Base-by-base conservation (phyloP, 2,113 vertebrate species). In the Ageneiosus marmoratus region DNA sequence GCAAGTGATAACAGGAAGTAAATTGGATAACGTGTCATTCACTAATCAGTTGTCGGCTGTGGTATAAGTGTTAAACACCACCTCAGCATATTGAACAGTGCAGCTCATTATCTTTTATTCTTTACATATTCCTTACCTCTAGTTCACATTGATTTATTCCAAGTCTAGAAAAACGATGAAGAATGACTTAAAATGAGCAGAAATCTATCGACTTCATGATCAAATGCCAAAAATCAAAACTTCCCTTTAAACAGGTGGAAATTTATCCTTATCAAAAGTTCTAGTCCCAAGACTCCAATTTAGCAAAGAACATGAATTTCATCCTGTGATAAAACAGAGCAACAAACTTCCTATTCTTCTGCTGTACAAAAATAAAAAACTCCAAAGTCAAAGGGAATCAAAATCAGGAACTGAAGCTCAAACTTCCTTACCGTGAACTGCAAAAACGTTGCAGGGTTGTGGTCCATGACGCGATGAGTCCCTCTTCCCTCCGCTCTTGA, bases 391-490 rank as follows among this genome's bases (percentile, higher is more conserved):
- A 51, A 80, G 58, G 22, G 34, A 29, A 37, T 20, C 1, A 18
- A 34, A 70, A 84, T 2, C 12, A 81, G 51, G 50, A 67, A 76
- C 27, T 41, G n/a, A 56, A 50, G 12, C 10, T 2, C 10, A 50
- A 22, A 44, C 51, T 37, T 76, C 92, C 96, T 97, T 95, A 99
- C 97, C 98, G 0, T 99, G 98, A 75, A 97, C 96, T 13, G 95
- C 94, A 2, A 99, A 99, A 58, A 99, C 96, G 0, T 99, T 99
- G 84, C 95, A 97, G 90, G 94, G 96, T 0, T 94, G 95, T 12
- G 89, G 92, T 41, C 93, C 97, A 87, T 98, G 97, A 83, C 96
- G 95, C 0, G 96, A 91, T 0, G 96, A 89, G 22, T 99, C 98
- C 88, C 95, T 97, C 92, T 92, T 97, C 81, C 92, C 86, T 5